Conservation (phyloP, 2,888 invertebrate species). For the Laothoe populi region DNA sequence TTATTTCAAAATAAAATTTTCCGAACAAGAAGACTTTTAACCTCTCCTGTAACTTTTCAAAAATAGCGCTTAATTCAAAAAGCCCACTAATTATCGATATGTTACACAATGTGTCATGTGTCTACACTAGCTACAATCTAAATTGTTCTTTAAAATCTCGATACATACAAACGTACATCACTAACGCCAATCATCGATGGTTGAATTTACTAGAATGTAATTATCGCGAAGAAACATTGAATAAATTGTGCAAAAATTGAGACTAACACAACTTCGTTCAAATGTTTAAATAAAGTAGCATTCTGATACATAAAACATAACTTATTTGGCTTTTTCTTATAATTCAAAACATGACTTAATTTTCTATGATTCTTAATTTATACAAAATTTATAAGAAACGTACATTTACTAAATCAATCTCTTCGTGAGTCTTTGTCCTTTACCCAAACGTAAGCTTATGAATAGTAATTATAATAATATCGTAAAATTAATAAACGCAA, state of each 20-base stretch:
- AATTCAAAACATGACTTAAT: slow-evolving; percentile 46
- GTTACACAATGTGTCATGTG: slow-evolving; percentile 58
- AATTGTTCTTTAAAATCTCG: slow-evolving; percentile 71
- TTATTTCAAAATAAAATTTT: too few relatives aligned
- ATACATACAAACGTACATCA: slow-evolving; percentile 59
- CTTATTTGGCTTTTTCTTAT: slow-evolving; percentile 64
- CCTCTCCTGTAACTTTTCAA: too few relatives aligned
- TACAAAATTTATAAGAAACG: slow-evolving; percentile 41
- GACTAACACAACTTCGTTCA: slow-evolving; percentile 34
- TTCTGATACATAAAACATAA: slow-evolving; percentile 37
- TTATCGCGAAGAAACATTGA: slow-evolving; percentile 20
- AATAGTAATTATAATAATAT: slow-evolving; percentile 26
- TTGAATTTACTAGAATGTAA: slow-evolving; percentile 5
- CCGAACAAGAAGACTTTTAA: too few relatives aligned
- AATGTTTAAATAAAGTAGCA: background rate
- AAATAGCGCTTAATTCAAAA: too few relatives aligned
- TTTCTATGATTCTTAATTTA: slow-evolving; percentile 46
- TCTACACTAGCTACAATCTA: slow-evolving; percentile 59
- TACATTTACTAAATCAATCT: slow-evolving; percentile 45
- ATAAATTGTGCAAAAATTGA: slow-evolving; percentile 48
- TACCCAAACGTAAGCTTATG: slow-evolving; percentile 44
- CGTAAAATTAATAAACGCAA: slow-evolving; percentile 45
- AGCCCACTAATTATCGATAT: too few relatives aligned
- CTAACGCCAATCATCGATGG: slow-evolving; percentile 32
- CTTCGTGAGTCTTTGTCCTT: slow-evolving; percentile 45